Percentiles rank a stretch among this genome's conserved stretches.
These are phyloP conservation scores for Leptinotarsa rubiginosa DNA, from an alignment of 2,888 invertebrate genomes.

Conservation along the genomic window DNA sequence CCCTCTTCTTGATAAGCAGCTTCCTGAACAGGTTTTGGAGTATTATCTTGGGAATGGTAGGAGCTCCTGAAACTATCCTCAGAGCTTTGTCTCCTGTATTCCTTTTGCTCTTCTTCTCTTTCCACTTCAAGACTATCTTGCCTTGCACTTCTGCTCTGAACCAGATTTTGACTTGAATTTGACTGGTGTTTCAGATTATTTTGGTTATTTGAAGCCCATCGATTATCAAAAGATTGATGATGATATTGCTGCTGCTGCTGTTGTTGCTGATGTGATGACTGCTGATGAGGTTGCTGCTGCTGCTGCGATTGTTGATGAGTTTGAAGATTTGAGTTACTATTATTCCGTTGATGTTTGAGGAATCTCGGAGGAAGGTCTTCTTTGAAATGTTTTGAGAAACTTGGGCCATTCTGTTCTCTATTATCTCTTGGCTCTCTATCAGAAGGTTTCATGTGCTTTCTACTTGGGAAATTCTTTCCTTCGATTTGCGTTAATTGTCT, in stretches of 20 bases:
- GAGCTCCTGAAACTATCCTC: slow-evolving; percentile 59
- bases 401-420: slow-evolving; percentile 70
- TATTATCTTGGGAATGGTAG: slow-evolving; percentile 49
- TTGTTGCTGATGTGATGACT: slow-evolving; percentile 41
- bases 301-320: slow-evolving; percentile 27
- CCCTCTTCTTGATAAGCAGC: slow-evolving; percentile 24
- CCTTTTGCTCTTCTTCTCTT: slow-evolving; percentile 57
- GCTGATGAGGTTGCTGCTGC: slow-evolving; percentile 16
- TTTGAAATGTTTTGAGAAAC: slow-evolving; percentile 82
- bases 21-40: slow-evolving; percentile 25
- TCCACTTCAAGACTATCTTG: slow-evolving; percentile 55
- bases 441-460: slow-evolving; percentile 56
- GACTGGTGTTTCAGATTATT: slow-evolving; percentile 37
- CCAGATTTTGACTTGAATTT: slow-evolving; percentile 24
- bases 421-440: slow-evolving; percentile 59
- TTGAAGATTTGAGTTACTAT: slow-evolving; percentile 57
- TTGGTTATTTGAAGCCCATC: slow-evolving; percentile 48
- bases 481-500: slow-evolving; percentile 66
- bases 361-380: slow-evolving; percentile 88
- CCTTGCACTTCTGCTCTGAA: slow-evolving; percentile 44
- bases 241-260: slow-evolving; percentile 52
- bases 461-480: slow-evolving; percentile 57
- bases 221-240: slow-evolving; percentile 47
- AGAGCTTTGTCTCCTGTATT: slow-evolving; percentile 59
- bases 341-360: slow-evolving; percentile 80